These are phyloP conservation scores for Macropodus opercularis DNA, from an alignment of 2,797 vertebrate genomes.

Conservation along the genomic window DNA sequence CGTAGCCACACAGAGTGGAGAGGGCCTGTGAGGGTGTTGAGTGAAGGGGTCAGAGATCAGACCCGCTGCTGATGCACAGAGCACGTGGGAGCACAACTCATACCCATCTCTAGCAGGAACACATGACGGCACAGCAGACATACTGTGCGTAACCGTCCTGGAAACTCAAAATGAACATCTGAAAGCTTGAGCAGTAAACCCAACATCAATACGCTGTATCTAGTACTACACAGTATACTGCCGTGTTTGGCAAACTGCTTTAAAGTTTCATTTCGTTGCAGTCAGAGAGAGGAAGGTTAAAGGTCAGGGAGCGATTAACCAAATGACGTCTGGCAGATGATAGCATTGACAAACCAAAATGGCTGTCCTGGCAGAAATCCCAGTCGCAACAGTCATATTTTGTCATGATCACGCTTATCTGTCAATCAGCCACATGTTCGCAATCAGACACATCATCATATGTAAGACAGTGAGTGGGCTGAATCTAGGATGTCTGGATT, in stretches of 20 bases:
- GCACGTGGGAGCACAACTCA: slow-evolving; percentile 56
- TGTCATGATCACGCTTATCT: slow-evolving; percentile 51
- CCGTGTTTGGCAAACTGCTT: slow-evolving; percentile 47
- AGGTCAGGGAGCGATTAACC: slow-evolving; percentile 49
- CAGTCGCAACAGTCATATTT: slow-evolving; percentile 52
- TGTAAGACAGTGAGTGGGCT: slow-evolving; percentile 13
- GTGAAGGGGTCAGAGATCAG: slow-evolving; percentile 67
- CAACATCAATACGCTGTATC: slow-evolving; percentile 44
- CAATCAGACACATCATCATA: slow-evolving; percentile 39
- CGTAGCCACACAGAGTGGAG: slow-evolving; percentile 30
- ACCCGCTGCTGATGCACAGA: slow-evolving; percentile 63
- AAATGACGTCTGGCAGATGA: slow-evolving; percentile 64
- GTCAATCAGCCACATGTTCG: slow-evolving; percentile 49
- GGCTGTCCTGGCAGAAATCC: slow-evolving; percentile 61
- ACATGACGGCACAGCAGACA: slow-evolving; percentile 20
- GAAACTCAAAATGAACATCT: slow-evolving; percentile 28
- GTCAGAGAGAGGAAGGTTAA: slow-evolving; percentile 34
- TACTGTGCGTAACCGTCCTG: slow-evolving; percentile 5
- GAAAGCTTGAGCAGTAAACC: slow-evolving; percentile 36
- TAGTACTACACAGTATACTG: slow-evolving; percentile 18
- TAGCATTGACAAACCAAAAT: slow-evolving; percentile 64
- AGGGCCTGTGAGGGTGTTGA: slow-evolving; percentile 63
- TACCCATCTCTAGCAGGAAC: slow-evolving; percentile 22
- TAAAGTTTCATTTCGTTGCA: slow-evolving; percentile 18
- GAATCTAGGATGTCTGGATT: slow-evolving; percentile 22